Conservation (phyloP, 2,113 vertebrate genomes). For the Pterocles gutturalis region DNA sequence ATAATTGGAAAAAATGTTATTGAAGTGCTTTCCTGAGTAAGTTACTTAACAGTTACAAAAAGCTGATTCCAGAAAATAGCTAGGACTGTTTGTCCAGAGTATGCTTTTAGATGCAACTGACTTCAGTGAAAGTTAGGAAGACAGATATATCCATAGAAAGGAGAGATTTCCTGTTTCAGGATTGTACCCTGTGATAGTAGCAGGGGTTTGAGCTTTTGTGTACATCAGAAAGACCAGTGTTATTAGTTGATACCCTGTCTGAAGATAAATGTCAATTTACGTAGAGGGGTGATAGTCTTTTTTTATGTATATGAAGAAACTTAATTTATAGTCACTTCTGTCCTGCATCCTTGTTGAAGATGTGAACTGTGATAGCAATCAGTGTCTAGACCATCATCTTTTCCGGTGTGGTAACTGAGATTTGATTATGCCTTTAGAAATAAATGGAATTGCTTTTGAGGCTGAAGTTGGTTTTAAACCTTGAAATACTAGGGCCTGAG, state of each 20-base stretch:
- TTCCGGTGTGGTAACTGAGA: background rate
- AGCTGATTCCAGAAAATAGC: background rate
- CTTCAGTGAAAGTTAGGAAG: background rate
- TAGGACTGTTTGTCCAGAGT: background rate
- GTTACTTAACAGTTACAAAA: background rate
- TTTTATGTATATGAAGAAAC: background rate
- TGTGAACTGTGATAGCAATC: background rate
- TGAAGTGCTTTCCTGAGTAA: background rate
- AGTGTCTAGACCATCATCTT: background rate
- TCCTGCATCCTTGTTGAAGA: background rate
- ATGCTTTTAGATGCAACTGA: background rate
- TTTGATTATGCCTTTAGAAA: background rate
- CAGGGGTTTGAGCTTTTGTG: background rate
- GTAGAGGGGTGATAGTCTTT: accelerated
- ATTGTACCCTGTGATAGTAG: background rate
- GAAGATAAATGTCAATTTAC: background rate
- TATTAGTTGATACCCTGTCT: background rate
- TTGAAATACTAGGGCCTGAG: too few species aligned
- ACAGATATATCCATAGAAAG: background rate
- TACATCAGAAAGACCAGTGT: background rate
- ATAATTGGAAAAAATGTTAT: background rate
- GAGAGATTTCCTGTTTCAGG: background rate
- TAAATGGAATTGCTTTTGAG: background rate
- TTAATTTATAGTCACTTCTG: background rate
- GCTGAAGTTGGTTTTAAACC: background rate